Conservation (phyloP, 1,140 invertebrate species). For the Ceratina australensis region DNA sequence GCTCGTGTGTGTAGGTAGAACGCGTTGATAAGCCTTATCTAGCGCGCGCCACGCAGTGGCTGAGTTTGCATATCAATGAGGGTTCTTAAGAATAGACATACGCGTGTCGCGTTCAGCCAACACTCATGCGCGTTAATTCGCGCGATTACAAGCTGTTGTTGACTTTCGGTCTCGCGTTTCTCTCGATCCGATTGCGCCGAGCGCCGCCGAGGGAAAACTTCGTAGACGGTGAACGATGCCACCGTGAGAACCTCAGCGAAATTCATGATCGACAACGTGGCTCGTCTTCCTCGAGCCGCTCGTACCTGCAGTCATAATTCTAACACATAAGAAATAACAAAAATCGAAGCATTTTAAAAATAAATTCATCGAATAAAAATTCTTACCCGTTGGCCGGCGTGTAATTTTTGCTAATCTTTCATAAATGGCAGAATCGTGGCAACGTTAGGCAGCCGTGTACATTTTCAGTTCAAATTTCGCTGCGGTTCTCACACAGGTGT, state of each 20-base stretch:
- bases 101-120: slow-evolving; percentile 24
- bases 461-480: slow-evolving; percentile 5
- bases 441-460: neutral
- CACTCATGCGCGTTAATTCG: slow-evolving; percentile 26
- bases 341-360: too few species aligned
- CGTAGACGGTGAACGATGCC: neutral
- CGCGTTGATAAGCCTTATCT: slow-evolving; percentile 46
- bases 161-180: slow-evolving; percentile 37
- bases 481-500: neutral
- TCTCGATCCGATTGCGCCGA: slow-evolving; percentile 27
- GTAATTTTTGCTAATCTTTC: too few species aligned
- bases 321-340: too few species aligned
- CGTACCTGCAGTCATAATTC: too few species aligned
- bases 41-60: slow-evolving; percentile 23
- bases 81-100: slow-evolving; percentile 52
- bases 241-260: slow-evolving; percentile 9
- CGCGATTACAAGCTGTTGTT: slow-evolving; percentile 41
- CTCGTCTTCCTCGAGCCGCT: too few species aligned
- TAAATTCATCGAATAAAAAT: too few species aligned
- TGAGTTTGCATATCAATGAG: slow-evolving; percentile 50
- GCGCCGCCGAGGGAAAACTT: neutral
- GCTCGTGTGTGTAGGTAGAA: slow-evolving; percentile 35
- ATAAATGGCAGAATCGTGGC: too few species aligned
- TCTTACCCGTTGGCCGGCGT: too few species aligned
- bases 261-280: neutral